Evolutionary conservation across 2,888 invertebrate species (phyloP), one percentile per base, ranked within the genome.

Genomic region (Crepidodera aurea): DNA sequence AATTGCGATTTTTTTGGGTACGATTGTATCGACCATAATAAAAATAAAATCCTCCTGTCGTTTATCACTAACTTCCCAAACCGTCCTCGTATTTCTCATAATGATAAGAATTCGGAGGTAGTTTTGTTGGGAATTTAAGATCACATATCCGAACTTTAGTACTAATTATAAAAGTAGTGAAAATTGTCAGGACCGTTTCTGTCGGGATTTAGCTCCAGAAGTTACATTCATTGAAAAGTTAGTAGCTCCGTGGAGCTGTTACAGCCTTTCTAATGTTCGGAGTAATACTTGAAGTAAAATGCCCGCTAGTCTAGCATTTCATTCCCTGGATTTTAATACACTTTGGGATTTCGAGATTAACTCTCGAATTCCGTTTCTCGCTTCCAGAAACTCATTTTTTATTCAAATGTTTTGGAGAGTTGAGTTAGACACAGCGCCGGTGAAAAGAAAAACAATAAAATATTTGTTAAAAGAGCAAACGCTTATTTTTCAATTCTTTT

Each of bases 211-310:
- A 40, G 18, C 18, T 18, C 16, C 15, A 15, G 48, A 48, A 48
- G 27, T 25, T 22, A 44, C 22, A 25, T 29, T 27, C 48, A 48
- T 27, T 15, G 48, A 27, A 27, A 48, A 48, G 48, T 48, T 48
- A 48, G 48, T 13, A 48, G 15, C 48, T 25, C 25, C 25, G 44
- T n/a, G 22, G 8, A 37, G 2, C 2, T 13, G 44, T 19, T 25
- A 44, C 15, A 15, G 44, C 16, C 13, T 3, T 10, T 25, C 6
- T 19, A 70, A 69, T 68, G 68, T 70, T 65, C 64, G 18, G 29
- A 68, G 70, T 72, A 73, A 73, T 72, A 70, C 66, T 69, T 60
- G 58, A 65, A 29, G 69, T 71, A 70, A n/a, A n/a, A 71, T 68
- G 68, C 63, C 61, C 16, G 32, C 15, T 12, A 63, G 57, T 68